Conservation (phyloP, 2,113 vertebrate genomes). For the Hucho hucho region DNA sequence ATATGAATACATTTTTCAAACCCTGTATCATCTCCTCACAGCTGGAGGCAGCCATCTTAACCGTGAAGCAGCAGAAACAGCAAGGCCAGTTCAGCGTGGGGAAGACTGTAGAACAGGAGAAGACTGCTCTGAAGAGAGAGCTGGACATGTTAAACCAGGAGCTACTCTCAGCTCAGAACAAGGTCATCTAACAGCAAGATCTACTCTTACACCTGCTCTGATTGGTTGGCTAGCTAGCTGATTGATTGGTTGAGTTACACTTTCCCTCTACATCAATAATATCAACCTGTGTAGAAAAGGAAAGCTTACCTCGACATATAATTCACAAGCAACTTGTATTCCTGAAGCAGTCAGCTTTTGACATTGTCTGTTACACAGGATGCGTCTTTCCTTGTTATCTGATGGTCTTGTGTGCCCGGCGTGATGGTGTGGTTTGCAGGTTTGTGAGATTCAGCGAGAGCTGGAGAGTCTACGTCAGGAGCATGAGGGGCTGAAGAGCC, state of each 20-base stretch:
- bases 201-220: too few relatives aligned
- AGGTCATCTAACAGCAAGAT: slow-evolving; percentile 61
- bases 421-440: slow-evolving; percentile 59
- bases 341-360: too few relatives aligned
- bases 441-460: slow-evolving; percentile 73
- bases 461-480: slow-evolving; percentile 81
- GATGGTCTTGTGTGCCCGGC: neutral
- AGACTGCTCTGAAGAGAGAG: slow-evolving; percentile 80
- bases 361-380: neutral
- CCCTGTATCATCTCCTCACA: slow-evolving; percentile 39
- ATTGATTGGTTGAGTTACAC: too few relatives aligned
- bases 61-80: slow-evolving; percentile 67
- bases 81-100: slow-evolving; percentile 70
- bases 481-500: slow-evolving; percentile 81
- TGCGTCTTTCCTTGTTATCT: neutral
- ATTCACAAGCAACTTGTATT: neutral
- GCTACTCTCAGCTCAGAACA: slow-evolving; percentile 64
- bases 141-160: slow-evolving; percentile 82
- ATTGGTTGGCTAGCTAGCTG: too few relatives aligned
- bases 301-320: too few relatives aligned
- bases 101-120: slow-evolving; percentile 85
- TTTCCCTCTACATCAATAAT: too few relatives aligned
- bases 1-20: neutral
- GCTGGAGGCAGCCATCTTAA: slow-evolving; percentile 79
- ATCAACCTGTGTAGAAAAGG: too few relatives aligned